Evolutionary conservation across 2,888 invertebrate species (phyloP), one percentile per base, ranked within the genome.

Genomic region (Odontocolon sp.): DNA sequence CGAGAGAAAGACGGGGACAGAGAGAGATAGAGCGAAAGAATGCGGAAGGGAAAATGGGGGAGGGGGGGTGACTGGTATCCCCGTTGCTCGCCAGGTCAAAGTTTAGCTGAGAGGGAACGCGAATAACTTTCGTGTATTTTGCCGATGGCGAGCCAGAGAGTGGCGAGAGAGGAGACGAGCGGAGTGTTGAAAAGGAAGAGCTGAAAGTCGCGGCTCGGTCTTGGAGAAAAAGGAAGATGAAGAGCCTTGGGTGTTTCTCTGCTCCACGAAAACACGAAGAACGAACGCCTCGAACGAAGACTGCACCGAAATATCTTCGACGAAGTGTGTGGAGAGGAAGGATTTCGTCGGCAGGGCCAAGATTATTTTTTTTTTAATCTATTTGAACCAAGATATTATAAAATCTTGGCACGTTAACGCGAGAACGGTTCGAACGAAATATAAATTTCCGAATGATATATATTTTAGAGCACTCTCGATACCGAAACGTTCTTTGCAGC

Each of bases 71-170:
- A 70, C 61, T 61, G 33, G 52, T 42, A 38, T 36, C 28, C 40
- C 31, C 11, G 52, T 26, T 64, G 36, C 38, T 8, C 28, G 38
- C 5, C 21, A 54, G 74, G 70, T 70, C 70, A 50, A 74, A 69
- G 54, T 67, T 68, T 63, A 36, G 26, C 23, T 23, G 40, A 47
- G 33, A 31, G 26, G 38, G 50, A 31, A 16, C 33, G 61, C 56
- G 69, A 57, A 78, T 69, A 78, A 77, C 54, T 63, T 38, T 23
- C 21, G 63, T 38, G 67, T 64, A 59, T 73, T 68, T 70, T 68
- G 68, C 69, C 69, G 42, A 66, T 42, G 64, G 16, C 23, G 28
- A 26, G 42, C n/a, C 31, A 2, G 18, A 21, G 14, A 54, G 36
- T 31, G 23, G 50, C 54, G 36, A 56, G 71, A 56, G 26, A 59